phyloP scores from a whole-genome alignment of 2,888 invertebrate species.

The Amphipoea lucens region DNA sequence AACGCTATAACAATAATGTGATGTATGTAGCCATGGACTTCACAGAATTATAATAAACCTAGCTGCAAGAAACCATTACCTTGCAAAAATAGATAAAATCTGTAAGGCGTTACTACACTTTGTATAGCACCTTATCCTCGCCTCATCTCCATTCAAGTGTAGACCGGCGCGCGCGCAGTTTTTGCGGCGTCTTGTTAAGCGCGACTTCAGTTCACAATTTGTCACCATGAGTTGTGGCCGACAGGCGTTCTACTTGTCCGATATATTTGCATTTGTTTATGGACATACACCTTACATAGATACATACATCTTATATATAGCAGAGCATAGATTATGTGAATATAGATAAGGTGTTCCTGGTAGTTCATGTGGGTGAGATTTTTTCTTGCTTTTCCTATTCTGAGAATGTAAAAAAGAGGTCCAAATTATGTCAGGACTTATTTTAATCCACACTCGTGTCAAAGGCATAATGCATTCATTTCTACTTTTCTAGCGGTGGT shows the following conservation, averaged over 20 bases:
- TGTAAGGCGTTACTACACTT: conserved; percentile 13
- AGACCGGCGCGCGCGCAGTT: conserved; percentile 50
- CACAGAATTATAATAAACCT: neutral
- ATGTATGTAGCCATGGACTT: neutral
- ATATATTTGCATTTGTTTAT: conserved; percentile 63
- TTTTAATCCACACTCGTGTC: neutral
- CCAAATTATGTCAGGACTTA: neutral
- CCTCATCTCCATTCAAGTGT: conserved; percentile 57
- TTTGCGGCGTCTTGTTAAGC: conserved; percentile 62
- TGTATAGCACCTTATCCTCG: conserved; percentile 38
- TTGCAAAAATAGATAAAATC: conserved; percentile 6
- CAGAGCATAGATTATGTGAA: conserved; percentile 21
- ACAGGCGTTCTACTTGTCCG: conserved; percentile 46
- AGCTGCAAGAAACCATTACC: neutral
- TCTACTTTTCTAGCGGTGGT: neutral
- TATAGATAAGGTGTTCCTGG: conserved; percentile 10
- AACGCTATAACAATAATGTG: neutral
- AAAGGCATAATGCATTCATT: neutral
- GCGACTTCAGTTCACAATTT: conserved; percentile 67
- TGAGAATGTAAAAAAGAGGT: neutral
- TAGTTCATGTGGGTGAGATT: neutral
- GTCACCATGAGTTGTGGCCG: conserved; percentile 65
- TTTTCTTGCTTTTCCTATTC: neutral
- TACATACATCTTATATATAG: conserved; percentile 2
- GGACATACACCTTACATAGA: conserved; percentile 37